Evolutionary conservation across 2,797 vertebrate species (phyloP).

Genomic region (Sebastiscus tertius): DNA sequence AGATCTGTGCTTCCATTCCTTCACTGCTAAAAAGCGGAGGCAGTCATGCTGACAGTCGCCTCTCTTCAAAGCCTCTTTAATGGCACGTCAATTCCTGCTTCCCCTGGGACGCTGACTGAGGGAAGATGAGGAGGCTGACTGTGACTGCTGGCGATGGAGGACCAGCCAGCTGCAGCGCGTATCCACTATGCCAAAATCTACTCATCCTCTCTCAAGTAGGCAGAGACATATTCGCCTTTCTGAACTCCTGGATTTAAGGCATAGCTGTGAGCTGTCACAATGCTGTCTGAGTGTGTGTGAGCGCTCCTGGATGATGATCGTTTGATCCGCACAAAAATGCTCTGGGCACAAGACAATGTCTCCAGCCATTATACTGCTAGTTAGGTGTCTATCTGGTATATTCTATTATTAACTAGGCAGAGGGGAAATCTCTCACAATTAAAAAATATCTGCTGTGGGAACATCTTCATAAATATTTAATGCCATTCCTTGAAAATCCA

Average conservation of each 20-base stretch:
- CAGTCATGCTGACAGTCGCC: slow-evolving; percentile 71
- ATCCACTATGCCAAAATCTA: slow-evolving; percentile 47
- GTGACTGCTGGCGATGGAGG: slow-evolving; percentile 66
- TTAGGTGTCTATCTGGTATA: slow-evolving; percentile 50
- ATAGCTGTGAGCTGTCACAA: slow-evolving; percentile 67
- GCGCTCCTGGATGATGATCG: slow-evolving; percentile 40
- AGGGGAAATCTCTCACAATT: slow-evolving; percentile 62
- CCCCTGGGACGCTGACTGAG: slow-evolving; percentile 69
- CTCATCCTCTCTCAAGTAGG: slow-evolving; percentile 56
- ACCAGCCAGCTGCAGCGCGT: slow-evolving; percentile 64
- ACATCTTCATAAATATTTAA: slow-evolving; percentile 71
- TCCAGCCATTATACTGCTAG: slow-evolving; percentile 52
- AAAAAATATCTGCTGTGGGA: slow-evolving; percentile 48
- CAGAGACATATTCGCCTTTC: slow-evolving; percentile 61
- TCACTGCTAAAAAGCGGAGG: slow-evolving; percentile 54
- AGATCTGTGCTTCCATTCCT: slow-evolving; percentile 54
- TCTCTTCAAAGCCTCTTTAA: slow-evolving; percentile 77
- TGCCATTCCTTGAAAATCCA: slow-evolving; percentile 47
- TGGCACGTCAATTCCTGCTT: slow-evolving; percentile 67
- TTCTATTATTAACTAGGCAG: slow-evolving; percentile 69
- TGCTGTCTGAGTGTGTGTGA: slow-evolving; percentile 40
- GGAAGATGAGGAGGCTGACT: slow-evolving; percentile 68
- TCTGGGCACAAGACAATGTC: slow-evolving; percentile 60
- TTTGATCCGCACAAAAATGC: slow-evolving; percentile 65
- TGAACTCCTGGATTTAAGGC: slow-evolving; percentile 60